Evolutionary conservation across 2,113 vertebrate species (phyloP).

Genomic region (Cnemophilus loriae): DNA sequence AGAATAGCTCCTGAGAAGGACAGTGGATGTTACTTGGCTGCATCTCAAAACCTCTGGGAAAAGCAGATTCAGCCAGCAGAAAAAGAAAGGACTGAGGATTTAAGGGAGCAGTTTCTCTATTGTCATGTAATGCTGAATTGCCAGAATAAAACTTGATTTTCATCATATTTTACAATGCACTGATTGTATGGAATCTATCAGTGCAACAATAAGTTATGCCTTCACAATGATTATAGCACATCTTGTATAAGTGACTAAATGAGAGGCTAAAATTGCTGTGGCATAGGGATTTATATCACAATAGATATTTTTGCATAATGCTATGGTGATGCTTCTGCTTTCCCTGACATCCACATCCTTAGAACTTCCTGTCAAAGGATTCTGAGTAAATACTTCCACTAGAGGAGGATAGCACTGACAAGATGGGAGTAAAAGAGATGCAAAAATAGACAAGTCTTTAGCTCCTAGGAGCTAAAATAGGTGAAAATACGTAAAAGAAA

Average conservation of each 20-base stretch:
- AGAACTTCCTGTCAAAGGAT: conserved; percentile 10
- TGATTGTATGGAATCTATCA: conserved; percentile 45
- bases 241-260: conserved; percentile 49
- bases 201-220: conserved; percentile 17
- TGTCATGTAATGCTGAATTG: conserved; percentile 28
- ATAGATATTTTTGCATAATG: conserved; percentile 55
- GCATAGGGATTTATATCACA: conserved; percentile 49
- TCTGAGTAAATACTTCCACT: not conserved
- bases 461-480: not conserved
- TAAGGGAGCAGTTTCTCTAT: conserved; percentile 12
- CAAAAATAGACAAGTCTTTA: not conserved
- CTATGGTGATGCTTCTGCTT: conserved; percentile 14
- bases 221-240: conserved; percentile 31
- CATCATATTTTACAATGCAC: conserved; percentile 29
- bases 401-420: not conserved
- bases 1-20: not conserved
- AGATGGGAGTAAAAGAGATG: not conserved
- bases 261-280: conserved; percentile 33
- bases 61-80: not conserved
- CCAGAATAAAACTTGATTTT: conserved; percentile 53
- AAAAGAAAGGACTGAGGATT: not conserved
- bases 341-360: not conserved
- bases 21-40: not conserved
- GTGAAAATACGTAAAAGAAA: not conserved
- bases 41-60: not conserved